Base-by-base conservation (phyloP, 64 coral and sea anemone species). In the Anthopleura sola region DNA sequence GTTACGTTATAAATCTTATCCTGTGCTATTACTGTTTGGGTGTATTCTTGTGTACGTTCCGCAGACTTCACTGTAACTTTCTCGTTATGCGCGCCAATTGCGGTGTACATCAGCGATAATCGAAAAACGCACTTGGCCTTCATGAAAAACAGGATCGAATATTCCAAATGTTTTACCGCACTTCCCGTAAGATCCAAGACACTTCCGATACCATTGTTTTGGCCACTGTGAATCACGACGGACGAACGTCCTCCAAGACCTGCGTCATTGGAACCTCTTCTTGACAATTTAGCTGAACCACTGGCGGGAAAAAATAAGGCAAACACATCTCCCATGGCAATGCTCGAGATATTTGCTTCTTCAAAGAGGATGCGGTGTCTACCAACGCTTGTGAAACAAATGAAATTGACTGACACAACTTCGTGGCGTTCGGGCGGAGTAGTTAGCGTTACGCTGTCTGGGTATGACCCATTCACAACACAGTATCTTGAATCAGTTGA, bases 281-380 rank as follows among this genome's bases (percentile, higher is more conserved):
- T 75, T 0, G 83, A 84, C 36, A 90, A 54, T 13, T 90, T 83
- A 18, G 88, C 75, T 47, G 75, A 60, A 23, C 82, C 88, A 20
- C 58, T 62, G 21, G 75, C n/a, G 18, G 84, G 84, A 15, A 86
- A 86, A 11, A 58, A 44, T 13, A 91, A 86, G 18, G 79, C 89
- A 1, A 86, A 14, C 16, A 91, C 47, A 21, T 91, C 89, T 13
- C 76, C 89, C 38, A 60, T 82, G 36, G 64, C 85, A 9, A 91
- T 39, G 32, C 86, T 55, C 1, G 84, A 80, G 55, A 55, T 24
- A 71, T 86, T 91, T 3, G 47, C 47, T 47, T 69, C 55, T 51
- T 86, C 75, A 46, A 91, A 91, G 6, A 53, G n/a, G 12, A 91
- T 60, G 31, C 44, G 85, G 19, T 86, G 83, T 24, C 89, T 60